Evolutionary conservation across 2,113 vertebrate species (phyloP).

Genomic region (Chamaea fasciata): DNA sequence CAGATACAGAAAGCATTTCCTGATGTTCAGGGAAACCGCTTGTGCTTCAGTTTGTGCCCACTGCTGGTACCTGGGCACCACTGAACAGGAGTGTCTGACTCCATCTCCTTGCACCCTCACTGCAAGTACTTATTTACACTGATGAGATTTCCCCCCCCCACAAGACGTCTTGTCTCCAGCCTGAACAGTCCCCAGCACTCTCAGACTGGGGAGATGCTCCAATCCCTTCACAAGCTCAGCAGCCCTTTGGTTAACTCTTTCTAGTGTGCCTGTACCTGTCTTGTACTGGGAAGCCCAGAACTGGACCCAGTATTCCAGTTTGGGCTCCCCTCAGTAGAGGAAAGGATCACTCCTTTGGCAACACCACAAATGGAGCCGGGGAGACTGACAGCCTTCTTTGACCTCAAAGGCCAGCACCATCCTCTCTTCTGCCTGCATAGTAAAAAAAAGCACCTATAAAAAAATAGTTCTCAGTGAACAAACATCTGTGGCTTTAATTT

Average conservation of each 20-base stretch:
- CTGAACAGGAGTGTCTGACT: background rate
- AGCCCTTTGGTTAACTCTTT: background rate
- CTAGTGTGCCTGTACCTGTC: background rate
- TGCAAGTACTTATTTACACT: background rate
- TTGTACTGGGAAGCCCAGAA: background rate
- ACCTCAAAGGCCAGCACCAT: background rate
- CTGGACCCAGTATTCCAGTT: background rate
- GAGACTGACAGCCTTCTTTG: background rate
- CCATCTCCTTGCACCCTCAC: accelerated
- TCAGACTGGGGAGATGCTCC: background rate
- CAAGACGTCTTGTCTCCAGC: background rate
- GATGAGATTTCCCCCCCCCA: background rate
- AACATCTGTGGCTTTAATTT: background rate
- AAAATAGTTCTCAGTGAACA: background rate
- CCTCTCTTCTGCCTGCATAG: background rate
- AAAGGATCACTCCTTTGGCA: background rate
- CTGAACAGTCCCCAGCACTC: accelerated
- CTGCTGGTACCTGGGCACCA: background rate
- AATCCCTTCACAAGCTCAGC: background rate
- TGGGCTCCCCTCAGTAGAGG: background rate
- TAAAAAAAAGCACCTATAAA: background rate
- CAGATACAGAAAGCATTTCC: background rate
- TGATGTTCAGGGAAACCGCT: background rate
- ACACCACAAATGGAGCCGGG: accelerated
- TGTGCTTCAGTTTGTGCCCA: background rate